Evolutionary conservation across 1,140 invertebrate genomes (phyloP).

Genomic region (Zophobas atratus): DNA sequence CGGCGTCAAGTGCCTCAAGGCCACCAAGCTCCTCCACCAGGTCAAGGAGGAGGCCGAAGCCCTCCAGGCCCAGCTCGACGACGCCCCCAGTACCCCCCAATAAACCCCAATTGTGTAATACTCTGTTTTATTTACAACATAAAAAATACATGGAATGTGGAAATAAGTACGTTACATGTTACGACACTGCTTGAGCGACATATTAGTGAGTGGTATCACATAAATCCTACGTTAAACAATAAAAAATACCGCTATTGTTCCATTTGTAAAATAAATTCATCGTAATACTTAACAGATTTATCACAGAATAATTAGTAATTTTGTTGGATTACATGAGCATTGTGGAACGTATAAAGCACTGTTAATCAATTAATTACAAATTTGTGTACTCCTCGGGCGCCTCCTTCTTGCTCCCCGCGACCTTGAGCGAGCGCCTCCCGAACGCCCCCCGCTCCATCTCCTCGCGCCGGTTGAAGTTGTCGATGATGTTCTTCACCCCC

Average conservation of each 20-base stretch:
- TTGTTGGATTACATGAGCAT: slow-evolving; percentile 35
- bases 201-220: slow-evolving; percentile 16
- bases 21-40: neutral
- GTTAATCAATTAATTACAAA: slow-evolving; percentile 50
- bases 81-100: too few species aligned
- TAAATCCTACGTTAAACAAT: slow-evolving; percentile 39
- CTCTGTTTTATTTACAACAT: slow-evolving; percentile 25
- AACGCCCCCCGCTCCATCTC: slow-evolving; percentile 57
- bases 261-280: slow-evolving; percentile 22
- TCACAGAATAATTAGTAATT: slow-evolving; percentile 56
- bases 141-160: slow-evolving; percentile 39
- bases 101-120: neutral
- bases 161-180: slow-evolving; percentile 32
- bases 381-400: slow-evolving; percentile 56
- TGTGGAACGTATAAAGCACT: slow-evolving; percentile 35
- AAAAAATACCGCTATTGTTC: slow-evolving; percentile 33
- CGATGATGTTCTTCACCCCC: slow-evolving; percentile 64
- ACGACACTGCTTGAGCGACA: slow-evolving; percentile 7
- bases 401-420: slow-evolving; percentile 44
- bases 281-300: slow-evolving; percentile 46
- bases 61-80: neutral
- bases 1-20: slow-evolving; percentile 7
- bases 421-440: slow-evolving; percentile 63
- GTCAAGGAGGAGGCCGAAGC: neutral
- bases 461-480: slow-evolving; percentile 64